Percentiles rank a stretch among this genome's conserved stretches.
These are phyloP conservation scores for Hippocampus mohnikei DNA, from an alignment of 2,113 vertebrate genomes.

Conservation along the genomic window DNA sequence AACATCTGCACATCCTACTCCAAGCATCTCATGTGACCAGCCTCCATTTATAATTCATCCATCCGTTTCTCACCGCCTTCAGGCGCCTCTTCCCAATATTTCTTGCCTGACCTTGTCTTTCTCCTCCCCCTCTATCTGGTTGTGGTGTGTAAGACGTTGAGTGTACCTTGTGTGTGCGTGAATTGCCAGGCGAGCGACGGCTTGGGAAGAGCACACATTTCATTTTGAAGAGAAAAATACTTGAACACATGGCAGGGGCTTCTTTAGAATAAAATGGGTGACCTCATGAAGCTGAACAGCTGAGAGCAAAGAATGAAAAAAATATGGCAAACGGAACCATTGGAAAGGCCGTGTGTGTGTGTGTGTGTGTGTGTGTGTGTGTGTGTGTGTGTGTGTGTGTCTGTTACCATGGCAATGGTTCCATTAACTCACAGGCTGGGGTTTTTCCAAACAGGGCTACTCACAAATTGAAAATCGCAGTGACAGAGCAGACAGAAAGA, in stretches of 20 bases:
- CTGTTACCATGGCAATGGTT: constrained; percentile 68
- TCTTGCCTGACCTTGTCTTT: constrained; percentile 46
- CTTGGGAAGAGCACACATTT: constrained; percentile 48
- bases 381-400: constrained; percentile 42
- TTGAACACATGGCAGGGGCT: neutral
- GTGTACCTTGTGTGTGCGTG: constrained; percentile 22
- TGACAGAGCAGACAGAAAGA: constrained; percentile 30
- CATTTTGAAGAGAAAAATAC: neutral
- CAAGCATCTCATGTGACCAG: constrained; percentile 38
- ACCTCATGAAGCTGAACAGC: constrained; percentile 38
- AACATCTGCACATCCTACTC: constrained; percentile 49
- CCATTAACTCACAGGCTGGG: constrained; percentile 62
- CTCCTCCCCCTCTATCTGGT: constrained; percentile 27
- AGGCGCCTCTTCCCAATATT: constrained; percentile 49
- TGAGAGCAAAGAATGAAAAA: constrained; percentile 17
- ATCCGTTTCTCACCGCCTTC: constrained; percentile 26
- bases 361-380: constrained; percentile 29
- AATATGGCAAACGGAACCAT: constrained; percentile 34
- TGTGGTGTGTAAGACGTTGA: constrained; percentile 3
- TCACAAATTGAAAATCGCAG: constrained; percentile 40
- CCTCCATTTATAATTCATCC: constrained; percentile 57
- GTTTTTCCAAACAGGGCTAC: constrained; percentile 54
- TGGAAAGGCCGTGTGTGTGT: constrained; percentile 41
- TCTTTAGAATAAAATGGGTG: constrained; percentile 34
- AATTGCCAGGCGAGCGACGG: constrained; percentile 28